Conservation (phyloP, 2,113 vertebrate genomes). For the Hippocampus abdominalis region DNA sequence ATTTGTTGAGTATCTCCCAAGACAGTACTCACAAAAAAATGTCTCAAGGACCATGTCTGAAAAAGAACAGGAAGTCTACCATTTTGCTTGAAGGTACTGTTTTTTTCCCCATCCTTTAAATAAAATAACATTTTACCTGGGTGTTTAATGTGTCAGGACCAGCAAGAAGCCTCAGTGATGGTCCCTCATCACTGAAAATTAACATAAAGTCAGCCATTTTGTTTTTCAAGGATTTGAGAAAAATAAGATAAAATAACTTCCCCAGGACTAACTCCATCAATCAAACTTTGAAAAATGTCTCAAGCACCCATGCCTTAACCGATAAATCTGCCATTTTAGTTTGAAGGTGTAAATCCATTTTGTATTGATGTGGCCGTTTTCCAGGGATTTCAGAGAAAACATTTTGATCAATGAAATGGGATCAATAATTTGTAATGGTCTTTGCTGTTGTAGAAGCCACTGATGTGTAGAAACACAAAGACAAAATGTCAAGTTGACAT, state of each 20-base stretch:
- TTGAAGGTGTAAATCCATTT: background rate
- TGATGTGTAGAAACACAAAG: background rate
- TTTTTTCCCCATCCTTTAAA: too few species aligned
- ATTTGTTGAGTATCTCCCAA: too few species aligned
- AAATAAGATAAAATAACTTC: background rate
- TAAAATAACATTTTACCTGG: too few species aligned
- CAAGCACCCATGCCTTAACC: background rate
- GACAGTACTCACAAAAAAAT: too few species aligned
- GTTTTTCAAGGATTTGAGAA: too few species aligned
- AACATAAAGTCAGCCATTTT: too few species aligned
- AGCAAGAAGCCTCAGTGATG: too few species aligned
- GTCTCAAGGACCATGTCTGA: too few species aligned
- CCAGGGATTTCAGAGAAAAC: background rate
- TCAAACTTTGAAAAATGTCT: background rate
- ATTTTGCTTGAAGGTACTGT: too few species aligned
- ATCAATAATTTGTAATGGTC: background rate
- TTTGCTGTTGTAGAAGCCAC: background rate
- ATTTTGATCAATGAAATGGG: background rate
- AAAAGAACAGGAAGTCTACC: too few species aligned
- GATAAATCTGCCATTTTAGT: background rate
- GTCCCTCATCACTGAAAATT: too few species aligned
- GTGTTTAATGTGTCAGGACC: too few species aligned
- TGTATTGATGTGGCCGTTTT: background rate
- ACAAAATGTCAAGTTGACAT: background rate
- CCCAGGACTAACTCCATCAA: background rate